Conservation (phyloP, 2,113 vertebrate genomes). For the Caretta caretta region DNA sequence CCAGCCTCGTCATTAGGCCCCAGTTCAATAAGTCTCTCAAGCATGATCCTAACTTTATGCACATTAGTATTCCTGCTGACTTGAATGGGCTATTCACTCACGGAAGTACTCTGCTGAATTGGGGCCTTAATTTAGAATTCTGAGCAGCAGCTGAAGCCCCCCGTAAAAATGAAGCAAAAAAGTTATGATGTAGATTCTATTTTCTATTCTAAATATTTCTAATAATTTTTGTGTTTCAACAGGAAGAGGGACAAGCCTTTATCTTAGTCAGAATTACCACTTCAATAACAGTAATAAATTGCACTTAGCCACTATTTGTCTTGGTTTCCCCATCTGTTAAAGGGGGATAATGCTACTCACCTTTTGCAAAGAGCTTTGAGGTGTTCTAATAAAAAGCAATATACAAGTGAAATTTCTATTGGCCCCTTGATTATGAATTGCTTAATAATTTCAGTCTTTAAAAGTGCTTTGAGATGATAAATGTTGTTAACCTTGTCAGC, state of each 20-base stretch:
- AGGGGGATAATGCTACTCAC: not conserved
- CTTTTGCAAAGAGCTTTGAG: not conserved
- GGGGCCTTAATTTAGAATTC: not conserved
- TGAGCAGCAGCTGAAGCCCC: not conserved
- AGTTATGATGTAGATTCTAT: not conserved
- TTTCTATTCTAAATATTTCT: not conserved
- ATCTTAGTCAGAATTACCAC: not conserved
- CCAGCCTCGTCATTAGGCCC: not conserved
- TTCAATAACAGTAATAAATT: not conserved
- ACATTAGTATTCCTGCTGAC: not conserved
- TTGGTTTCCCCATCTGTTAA: slow-evolving; percentile 19
- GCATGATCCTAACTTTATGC: not conserved
- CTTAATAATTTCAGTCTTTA: not conserved
- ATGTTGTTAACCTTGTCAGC: not conserved
- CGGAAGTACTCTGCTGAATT: not conserved
- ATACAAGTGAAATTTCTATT: not conserved
- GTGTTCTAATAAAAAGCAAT: not conserved
- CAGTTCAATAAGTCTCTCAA: not conserved
- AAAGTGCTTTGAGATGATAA: not conserved
- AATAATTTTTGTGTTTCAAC: not conserved
- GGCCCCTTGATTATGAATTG: not conserved
- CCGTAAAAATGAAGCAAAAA: not conserved
- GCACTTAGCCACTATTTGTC: not conserved
- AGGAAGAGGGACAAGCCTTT: not conserved
- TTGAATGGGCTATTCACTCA: accelerated